These are phyloP conservation scores for Drosophila putrida DNA, from an alignment of 2,888 invertebrate species.

Conservation along the genomic window DNA sequence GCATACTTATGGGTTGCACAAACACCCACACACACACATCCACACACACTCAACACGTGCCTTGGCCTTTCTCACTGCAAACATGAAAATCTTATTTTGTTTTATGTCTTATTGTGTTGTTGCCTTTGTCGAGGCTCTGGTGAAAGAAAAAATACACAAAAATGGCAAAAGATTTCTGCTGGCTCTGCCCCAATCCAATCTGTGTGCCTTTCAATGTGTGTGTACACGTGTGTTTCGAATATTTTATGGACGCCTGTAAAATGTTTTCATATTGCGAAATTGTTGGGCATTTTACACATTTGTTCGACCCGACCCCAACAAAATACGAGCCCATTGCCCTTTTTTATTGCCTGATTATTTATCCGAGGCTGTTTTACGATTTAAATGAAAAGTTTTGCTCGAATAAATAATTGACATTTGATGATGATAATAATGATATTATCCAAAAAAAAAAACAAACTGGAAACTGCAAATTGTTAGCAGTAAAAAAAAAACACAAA, in stretches of 20 bases:
- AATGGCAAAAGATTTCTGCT: constrained; percentile 49
- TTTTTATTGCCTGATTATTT: constrained; percentile 56
- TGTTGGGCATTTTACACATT: constrained; percentile 49
- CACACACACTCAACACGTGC: constrained; percentile 33
- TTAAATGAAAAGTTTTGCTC: constrained; percentile 46
- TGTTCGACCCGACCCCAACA: constrained; percentile 23
- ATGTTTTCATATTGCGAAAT: constrained; percentile 42
- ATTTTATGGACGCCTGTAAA: constrained; percentile 51
- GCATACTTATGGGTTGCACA: constrained; percentile 31
- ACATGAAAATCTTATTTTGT: constrained; percentile 61
- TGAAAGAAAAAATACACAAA: constrained; percentile 33
- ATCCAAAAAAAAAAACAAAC: constrained; percentile 7
- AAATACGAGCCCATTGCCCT: constrained; percentile 18
- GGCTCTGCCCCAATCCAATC: constrained; percentile 28
- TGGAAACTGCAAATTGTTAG: constrained; percentile 18
- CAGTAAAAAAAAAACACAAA: neutral
- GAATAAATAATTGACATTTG: constrained; percentile 40
- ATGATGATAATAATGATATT: constrained; percentile 14
- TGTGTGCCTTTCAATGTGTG: constrained; percentile 9
- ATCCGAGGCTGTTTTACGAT: constrained; percentile 43
- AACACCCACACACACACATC: neutral
- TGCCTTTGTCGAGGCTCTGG: constrained; percentile 16
- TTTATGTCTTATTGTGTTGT: constrained; percentile 48
- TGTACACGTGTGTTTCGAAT: constrained; percentile 17
- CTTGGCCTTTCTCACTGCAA: constrained; percentile 10